A percentile compares a stretch with the other conserved stretches of the same genome.
Conservation (phyloP, 2,888 invertebrate genomes). For the Tachystola acroxantha region DNA sequence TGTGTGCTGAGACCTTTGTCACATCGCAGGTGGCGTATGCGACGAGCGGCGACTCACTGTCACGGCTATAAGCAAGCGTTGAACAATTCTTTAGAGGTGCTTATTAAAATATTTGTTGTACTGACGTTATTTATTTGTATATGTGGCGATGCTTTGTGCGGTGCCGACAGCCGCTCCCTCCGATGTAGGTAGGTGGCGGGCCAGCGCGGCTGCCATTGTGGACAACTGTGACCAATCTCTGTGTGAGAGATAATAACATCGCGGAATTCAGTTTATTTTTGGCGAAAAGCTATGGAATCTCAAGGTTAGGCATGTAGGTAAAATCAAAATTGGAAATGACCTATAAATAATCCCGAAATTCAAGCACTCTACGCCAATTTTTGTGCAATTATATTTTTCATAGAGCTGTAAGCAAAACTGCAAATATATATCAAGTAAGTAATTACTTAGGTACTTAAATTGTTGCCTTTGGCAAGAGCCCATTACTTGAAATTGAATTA, state of each 20-base stretch:
- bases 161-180: conserved; percentile 47
- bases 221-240: conserved; percentile 61
- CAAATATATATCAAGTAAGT: no score
- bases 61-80: conserved; percentile 62
- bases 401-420: no score
- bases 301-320: no score
- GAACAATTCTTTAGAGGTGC: conserved; percentile 69
- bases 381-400: no score
- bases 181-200: conserved; percentile 48
- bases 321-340: no score
- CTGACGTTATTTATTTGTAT: conserved; percentile 74
- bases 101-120: conserved; percentile 79
- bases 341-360: no score
- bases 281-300: conserved; percentile 4
- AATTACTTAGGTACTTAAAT: no score
- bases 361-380: no score
- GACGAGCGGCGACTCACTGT: conserved; percentile 36
- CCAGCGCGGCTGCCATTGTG: conserved; percentile 45
- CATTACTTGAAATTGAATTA: no score
- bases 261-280: conserved; percentile 33
- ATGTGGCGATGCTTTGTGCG: conserved; percentile 59
- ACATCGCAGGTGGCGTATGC: conserved; percentile 45
- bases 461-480: no score
- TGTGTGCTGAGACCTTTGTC: conserved; percentile 15
- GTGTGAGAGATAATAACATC: conserved; percentile 57